Evolutionary conservation across 2,797 vertebrate species (phyloP).

Genomic region (Scleropages formosus): DNA sequence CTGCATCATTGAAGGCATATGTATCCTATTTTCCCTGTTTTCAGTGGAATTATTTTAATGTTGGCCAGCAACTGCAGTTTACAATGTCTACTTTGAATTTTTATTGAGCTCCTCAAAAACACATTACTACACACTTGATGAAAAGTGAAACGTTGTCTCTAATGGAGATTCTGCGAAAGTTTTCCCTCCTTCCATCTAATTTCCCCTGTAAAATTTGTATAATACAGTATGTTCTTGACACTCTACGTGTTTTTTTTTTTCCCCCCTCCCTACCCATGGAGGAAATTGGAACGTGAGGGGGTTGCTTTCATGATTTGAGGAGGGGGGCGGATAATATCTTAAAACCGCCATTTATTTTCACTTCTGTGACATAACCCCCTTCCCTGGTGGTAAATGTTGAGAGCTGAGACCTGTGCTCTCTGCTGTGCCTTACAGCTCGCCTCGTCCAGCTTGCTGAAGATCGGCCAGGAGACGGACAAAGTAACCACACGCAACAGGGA

Average conservation of each 20-base stretch:
- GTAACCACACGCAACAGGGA: slow-evolving; percentile 80
- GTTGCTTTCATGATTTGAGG: not conserved
- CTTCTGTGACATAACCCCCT: not conserved
- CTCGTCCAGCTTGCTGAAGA: slow-evolving; percentile 80
- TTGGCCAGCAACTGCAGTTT: slow-evolving; percentile 27
- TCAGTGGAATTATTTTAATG: slow-evolving; percentile 19
- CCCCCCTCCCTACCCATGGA: not conserved
- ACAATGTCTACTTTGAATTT: slow-evolving; percentile 10
- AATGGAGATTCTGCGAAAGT: slow-evolving; percentile 10
- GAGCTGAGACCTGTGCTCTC: not conserved
- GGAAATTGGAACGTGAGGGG: not conserved
- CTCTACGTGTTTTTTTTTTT: too few relatives aligned
- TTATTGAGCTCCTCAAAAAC: not conserved
- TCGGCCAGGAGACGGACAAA: slow-evolving; percentile 81
- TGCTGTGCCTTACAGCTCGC: slow-evolving; percentile 65
- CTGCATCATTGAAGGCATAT: slow-evolving; percentile 22
- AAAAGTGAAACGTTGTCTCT: slow-evolving; percentile 18
- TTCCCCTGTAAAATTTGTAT: not conserved
- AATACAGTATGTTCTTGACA: not conserved
- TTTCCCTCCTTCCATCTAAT: not conserved
- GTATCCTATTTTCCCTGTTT: slow-evolving; percentile 25
- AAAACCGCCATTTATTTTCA: not conserved
- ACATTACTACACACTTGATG: slow-evolving; percentile 16
- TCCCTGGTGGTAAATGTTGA: not conserved
- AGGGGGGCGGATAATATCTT: too few relatives aligned